Evolutionary conservation across 2,797 vertebrate genomes (phyloP).

Genomic region (Peromyscus melanophrys): DNA sequence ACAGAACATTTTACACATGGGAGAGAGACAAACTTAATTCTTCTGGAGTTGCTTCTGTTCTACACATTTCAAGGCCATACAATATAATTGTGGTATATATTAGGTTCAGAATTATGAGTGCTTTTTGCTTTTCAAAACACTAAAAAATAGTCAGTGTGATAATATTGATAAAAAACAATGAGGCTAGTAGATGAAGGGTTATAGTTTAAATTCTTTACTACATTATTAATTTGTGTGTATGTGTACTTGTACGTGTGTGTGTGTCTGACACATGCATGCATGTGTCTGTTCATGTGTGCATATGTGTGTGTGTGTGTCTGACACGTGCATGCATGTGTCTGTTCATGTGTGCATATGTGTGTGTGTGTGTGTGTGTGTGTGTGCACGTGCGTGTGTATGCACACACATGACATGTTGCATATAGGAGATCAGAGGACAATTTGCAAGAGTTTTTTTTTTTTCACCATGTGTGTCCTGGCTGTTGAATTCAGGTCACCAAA

Average conservation of each 20-base stretch:
- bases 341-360: neutral
- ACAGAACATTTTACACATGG: neutral
- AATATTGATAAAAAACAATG: constrained; percentile 10
- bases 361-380: neutral
- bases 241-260: neutral
- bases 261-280: neutral
- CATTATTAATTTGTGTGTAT: neutral
- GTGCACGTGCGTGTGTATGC: too few species aligned
- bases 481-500: neutral
- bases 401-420: neutral
- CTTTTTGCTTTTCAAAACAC: constrained; percentile 45
- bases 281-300: neutral
- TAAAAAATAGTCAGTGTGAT: neutral
- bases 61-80: neutral
- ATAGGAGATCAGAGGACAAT: neutral
- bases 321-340: neutral
- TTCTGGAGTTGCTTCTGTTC: neutral
- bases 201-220: neutral
- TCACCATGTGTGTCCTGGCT: neutral
- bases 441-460: neutral
- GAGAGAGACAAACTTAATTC: neutral
- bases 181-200: neutral
- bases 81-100: neutral
- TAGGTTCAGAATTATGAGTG: neutral
- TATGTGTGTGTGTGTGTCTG: neutral